Percentiles rank a stretch among this genome's conserved stretches.
Evolutionary conservation across 2,888 invertebrate species (phyloP).

Genomic region (Zootermopsis nevadensis): DNA sequence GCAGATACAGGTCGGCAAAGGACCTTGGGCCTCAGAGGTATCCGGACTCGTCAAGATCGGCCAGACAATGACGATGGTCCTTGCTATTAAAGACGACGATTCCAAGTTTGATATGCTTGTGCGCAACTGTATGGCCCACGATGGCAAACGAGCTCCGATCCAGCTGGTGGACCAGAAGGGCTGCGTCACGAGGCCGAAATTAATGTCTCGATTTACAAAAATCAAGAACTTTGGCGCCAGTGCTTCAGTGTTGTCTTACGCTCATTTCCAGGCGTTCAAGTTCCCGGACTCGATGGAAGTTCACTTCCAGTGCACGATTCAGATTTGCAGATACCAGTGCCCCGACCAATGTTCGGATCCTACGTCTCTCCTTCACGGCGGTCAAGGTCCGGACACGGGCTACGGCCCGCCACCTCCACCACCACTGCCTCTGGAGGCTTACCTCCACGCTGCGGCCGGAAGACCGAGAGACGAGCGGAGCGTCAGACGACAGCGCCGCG

Average conservation of each 20-base stretch:
- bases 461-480: conserved; percentile 80
- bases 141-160: conserved; percentile 92
- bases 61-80: conserved; percentile 96
- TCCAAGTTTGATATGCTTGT: conserved; percentile 96
- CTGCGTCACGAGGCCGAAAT: conserved; percentile 90
- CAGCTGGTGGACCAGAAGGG: conserved; percentile 93
- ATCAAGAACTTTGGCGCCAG: conserved; percentile 95
- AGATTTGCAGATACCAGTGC: conserved; percentile 92
- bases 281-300: conserved; percentile 98
- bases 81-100: conserved; percentile 95
- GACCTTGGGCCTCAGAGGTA: conserved; percentile 96
- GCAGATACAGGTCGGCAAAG: conserved; percentile 96
- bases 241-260: conserved; percentile 90
- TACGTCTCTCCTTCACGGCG: conserved; percentile 60
- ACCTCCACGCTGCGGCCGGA: conserved; percentile 72
- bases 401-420: conserved; percentile 82
- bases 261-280: conserved; percentile 95
- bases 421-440: conserved; percentile 72
- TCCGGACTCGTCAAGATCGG: conserved; percentile 94
- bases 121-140: conserved; percentile 93
- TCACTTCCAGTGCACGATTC: conserved; percentile 95
- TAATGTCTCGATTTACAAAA: conserved; percentile 94
- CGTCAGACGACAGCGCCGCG: conserved; percentile 71
- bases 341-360: conserved; percentile 89
- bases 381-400: conserved; percentile 67